A percentile compares a stretch with the other conserved stretches of the same genome.
These are phyloP conservation scores for Thunnus albacares DNA, from an alignment of 2,797 vertebrate species.

Conservation along the genomic window DNA sequence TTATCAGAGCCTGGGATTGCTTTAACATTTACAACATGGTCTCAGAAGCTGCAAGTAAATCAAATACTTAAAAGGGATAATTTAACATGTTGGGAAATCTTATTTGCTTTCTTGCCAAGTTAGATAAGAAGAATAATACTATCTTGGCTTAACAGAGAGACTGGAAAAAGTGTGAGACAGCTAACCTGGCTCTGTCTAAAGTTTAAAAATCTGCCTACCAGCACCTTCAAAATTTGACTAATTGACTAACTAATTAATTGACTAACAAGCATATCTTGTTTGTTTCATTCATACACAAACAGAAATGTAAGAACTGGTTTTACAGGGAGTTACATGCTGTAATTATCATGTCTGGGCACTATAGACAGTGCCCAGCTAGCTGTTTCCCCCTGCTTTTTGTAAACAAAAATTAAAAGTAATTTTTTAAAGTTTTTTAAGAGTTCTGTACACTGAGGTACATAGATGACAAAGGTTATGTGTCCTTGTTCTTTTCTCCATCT, in stretches of 20 bases:
- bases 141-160: background rate
- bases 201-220: background rate
- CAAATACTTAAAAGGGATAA: slow-evolving; percentile 14
- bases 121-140: background rate
- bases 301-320: background rate
- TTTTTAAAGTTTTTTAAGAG: too few relatives aligned
- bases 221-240: background rate
- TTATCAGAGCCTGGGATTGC: slow-evolving; percentile 30
- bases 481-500: too few relatives aligned
- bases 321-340: background rate
- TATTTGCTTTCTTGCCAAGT: background rate
- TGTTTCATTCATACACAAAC: background rate
- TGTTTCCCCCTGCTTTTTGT: background rate
- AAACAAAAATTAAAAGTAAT: background rate
- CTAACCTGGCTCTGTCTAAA: too few relatives aligned
- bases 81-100: background rate
- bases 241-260: background rate
- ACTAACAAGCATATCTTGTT: background rate
- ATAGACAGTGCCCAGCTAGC: too few relatives aligned
- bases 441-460: too few relatives aligned
- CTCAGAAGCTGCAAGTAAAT: slow-evolving; percentile 15
- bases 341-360: background rate
- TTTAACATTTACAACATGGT: slow-evolving; percentile 32
- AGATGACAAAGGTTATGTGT: too few relatives aligned
- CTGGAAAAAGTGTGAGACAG: background rate